Percentiles rank a stretch among this genome's conserved stretches.
Conservation (phyloP, 1,140 invertebrate genomes). For the Panagrolaimus sp. region DNA sequence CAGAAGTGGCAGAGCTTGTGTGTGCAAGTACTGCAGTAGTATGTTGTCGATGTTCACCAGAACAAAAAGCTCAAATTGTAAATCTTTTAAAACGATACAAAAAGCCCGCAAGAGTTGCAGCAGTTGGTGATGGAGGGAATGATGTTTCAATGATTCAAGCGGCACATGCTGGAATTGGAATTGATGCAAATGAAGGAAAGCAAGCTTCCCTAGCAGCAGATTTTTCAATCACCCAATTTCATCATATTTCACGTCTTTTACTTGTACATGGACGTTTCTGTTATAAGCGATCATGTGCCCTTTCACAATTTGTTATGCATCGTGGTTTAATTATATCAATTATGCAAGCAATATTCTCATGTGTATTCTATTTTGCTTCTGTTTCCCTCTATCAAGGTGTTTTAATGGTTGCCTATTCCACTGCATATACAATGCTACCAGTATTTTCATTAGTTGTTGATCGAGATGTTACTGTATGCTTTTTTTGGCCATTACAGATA, state of each 20-base stretch:
- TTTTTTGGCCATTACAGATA: no score
- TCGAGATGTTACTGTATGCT: slow-evolving; percentile 75
- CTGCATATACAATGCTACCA: slow-evolving; percentile 96
- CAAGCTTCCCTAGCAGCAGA: slow-evolving; percentile 97
- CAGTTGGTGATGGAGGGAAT: slow-evolving; percentile 65
- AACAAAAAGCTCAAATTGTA: slow-evolving; percentile 95
- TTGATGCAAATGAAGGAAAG: slow-evolving; percentile 76
- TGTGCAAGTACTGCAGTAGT: slow-evolving; percentile 87
- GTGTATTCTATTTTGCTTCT: slow-evolving; percentile 96
- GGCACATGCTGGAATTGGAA: slow-evolving; percentile 90
- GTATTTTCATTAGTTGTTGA: slow-evolving; percentile 89
- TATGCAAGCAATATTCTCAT: slow-evolving; percentile 97
- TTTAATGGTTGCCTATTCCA: slow-evolving; percentile 97
- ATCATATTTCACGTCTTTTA: slow-evolving; percentile 73
- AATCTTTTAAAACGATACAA: slow-evolving; percentile 79
- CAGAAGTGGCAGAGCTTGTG: slow-evolving; percentile 88
- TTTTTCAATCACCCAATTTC: slow-evolving; percentile 90
- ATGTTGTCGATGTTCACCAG: slow-evolving; percentile 83
- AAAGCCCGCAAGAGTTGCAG: slow-evolving; percentile 65
- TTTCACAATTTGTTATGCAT: slow-evolving; percentile 97
- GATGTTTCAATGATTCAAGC: slow-evolving; percentile 73
- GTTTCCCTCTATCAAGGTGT: slow-evolving; percentile 95
- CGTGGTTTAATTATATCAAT: slow-evolving; percentile 94
- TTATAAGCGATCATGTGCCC: slow-evolving; percentile 87
- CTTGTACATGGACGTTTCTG: slow-evolving; percentile 90